A percentile compares a stretch with the other conserved stretches of the same genome.
Evolutionary conservation across 2,113 vertebrate genomes (phyloP).

Genomic region (Malurus alboscapulatus): DNA sequence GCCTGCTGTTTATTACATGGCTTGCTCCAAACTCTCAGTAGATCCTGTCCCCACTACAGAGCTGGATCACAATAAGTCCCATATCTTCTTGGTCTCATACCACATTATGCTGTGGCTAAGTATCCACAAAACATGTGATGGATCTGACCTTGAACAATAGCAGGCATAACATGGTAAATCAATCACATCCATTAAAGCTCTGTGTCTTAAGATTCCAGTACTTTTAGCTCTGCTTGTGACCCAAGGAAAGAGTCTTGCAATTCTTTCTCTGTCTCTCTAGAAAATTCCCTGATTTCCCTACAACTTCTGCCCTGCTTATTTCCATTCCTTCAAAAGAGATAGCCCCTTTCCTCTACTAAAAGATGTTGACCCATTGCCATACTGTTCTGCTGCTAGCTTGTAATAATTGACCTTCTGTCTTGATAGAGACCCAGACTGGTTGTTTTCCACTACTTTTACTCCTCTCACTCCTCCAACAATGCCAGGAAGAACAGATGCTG

Average conservation of each 20-base stretch:
- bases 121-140: not conserved
- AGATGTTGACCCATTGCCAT: not conserved
- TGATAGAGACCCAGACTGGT: not conserved
- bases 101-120: not conserved
- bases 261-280: not conserved
- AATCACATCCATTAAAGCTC: not conserved
- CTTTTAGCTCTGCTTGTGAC: not conserved
- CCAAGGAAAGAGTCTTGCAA: not conserved
- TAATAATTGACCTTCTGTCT: not conserved
- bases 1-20: not conserved
- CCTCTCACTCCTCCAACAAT: not conserved
- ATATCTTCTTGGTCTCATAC: not conserved
- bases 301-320: not conserved
- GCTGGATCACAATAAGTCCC: not conserved
- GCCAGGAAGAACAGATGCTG: constrained; percentile 7
- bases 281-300: not conserved
- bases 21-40: not conserved
- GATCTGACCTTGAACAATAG: not conserved
- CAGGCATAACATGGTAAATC: not conserved
- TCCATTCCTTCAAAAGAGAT: not conserved
- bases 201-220: not conserved
- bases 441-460: not conserved
- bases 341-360: not conserved
- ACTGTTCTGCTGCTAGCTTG: not conserved
- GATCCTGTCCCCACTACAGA: not conserved